Conservation (phyloP, 2,888 invertebrate species). For the Saturnia japonica region DNA sequence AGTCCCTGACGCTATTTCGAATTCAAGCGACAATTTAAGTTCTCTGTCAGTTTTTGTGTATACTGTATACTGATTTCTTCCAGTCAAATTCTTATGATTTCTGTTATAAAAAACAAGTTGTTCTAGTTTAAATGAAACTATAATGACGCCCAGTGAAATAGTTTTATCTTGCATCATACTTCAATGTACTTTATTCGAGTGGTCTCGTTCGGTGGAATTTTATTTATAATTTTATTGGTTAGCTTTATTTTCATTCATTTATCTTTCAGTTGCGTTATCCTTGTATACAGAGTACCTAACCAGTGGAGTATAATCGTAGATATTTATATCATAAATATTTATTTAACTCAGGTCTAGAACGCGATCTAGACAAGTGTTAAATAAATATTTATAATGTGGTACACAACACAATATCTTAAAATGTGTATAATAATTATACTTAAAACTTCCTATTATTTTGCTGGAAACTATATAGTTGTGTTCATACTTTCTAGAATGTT, state of each 20-base stretch:
- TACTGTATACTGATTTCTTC: no score
- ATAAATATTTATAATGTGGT: no score
- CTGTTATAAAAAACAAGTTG: not conserved
- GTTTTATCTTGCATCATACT: slow-evolving; percentile 13
- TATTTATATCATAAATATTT: no score
- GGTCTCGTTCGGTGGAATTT: not conserved
- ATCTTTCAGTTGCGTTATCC: not conserved
- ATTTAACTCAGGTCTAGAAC: no score
- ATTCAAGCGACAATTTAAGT: not conserved
- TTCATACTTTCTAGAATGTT: not conserved
- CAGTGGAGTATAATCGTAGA: not conserved
- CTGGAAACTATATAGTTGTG: not conserved
- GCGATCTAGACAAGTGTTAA: no score
- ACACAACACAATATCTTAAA: no score
- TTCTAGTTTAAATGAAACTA: not conserved
- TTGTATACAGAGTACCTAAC: not conserved
- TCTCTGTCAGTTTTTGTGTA: not conserved
- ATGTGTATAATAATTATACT: no score
- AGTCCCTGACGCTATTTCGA: no score
- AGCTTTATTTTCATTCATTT: not conserved
- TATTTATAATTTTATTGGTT: not conserved
- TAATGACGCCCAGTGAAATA: slow-evolving; percentile 12
- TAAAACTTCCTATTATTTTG: no score
- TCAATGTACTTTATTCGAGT: not conserved
- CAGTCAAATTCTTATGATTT: not conserved